Conservation (phyloP, 2,113 vertebrate species). For the Dicaeum eximium region DNA sequence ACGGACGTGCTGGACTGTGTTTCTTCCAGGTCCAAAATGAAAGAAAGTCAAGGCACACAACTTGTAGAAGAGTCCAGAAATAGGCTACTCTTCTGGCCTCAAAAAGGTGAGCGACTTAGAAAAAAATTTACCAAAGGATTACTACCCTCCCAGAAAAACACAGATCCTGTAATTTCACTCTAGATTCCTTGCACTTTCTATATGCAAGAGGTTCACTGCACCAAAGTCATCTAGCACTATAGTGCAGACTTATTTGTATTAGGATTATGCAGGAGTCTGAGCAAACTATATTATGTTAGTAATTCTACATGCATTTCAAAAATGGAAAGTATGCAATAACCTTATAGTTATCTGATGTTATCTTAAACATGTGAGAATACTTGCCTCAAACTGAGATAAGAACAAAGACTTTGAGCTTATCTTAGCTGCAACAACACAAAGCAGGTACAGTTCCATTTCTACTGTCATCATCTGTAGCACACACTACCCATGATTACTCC, state of each 20-base stretch:
- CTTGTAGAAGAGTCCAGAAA: not conserved
- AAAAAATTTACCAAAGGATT: not conserved
- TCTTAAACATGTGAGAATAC: not conserved
- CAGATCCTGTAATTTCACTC: not conserved
- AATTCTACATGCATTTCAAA: not conserved
- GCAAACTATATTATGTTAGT: not conserved
- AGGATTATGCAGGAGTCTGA: not conserved
- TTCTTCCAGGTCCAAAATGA: not conserved
- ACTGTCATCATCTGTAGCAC: not conserved
- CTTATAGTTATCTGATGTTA: not conserved
- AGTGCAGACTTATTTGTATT: not conserved
- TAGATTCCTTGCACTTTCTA: not conserved
- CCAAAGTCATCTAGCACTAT: not conserved
- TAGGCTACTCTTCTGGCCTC: not conserved
- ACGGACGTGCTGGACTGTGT: not conserved
- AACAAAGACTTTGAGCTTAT: not conserved
- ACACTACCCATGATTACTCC: not conserved
- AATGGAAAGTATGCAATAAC: not conserved
- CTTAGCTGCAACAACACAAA: not conserved
- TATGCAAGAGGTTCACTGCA: not conserved
- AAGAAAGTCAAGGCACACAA: not conserved
- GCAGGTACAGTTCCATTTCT: not conserved
- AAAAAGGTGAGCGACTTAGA: fast-evolving
- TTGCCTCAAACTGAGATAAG: not conserved
- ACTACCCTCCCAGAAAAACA: not conserved